Evolutionary conservation across 1,140 invertebrate genomes (phyloP).

Genomic region (Adoxophyes honmai): DNA sequence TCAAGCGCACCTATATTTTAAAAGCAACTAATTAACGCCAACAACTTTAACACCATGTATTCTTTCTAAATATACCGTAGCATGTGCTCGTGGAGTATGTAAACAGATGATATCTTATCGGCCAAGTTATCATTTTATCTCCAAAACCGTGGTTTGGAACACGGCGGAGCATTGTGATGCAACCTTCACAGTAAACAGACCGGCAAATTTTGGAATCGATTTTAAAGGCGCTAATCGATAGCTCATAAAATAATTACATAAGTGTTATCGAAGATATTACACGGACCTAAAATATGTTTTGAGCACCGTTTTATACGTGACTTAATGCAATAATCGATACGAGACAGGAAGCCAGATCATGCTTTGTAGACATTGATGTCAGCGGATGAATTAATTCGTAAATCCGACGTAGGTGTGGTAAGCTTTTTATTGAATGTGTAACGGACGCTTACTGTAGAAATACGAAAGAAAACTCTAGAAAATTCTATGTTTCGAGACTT

Average conservation of each 20-base stretch:
- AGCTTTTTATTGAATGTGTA: too few relatives aligned
- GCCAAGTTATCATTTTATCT: not conserved
- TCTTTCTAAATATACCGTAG: not conserved
- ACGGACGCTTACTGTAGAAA: too few relatives aligned
- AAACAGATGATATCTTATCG: constrained; percentile 9
- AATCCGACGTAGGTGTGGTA: too few relatives aligned
- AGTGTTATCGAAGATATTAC: not conserved
- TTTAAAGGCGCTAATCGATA: not conserved
- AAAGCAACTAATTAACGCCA: too few relatives aligned
- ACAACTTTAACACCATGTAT: too few relatives aligned
- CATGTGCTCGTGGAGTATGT: not conserved
- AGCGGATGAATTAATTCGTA: not conserved
- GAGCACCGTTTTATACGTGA: not conserved
- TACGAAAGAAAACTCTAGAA: too few relatives aligned
- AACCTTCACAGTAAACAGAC: not conserved
- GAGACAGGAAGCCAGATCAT: constrained; percentile 3
- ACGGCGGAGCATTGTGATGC: constrained; percentile 8
- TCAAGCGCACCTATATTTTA: not conserved
- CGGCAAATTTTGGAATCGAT: not conserved
- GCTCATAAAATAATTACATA: not conserved
- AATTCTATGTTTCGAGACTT: too few relatives aligned
- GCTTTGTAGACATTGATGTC: not conserved
- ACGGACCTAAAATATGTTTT: not conserved
- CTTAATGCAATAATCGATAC: constrained; percentile 12
- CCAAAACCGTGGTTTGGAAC: not conserved